These are phyloP conservation scores for Cistogaster globosa DNA, from an alignment of 2,888 invertebrate species.

Conservation along the genomic window DNA sequence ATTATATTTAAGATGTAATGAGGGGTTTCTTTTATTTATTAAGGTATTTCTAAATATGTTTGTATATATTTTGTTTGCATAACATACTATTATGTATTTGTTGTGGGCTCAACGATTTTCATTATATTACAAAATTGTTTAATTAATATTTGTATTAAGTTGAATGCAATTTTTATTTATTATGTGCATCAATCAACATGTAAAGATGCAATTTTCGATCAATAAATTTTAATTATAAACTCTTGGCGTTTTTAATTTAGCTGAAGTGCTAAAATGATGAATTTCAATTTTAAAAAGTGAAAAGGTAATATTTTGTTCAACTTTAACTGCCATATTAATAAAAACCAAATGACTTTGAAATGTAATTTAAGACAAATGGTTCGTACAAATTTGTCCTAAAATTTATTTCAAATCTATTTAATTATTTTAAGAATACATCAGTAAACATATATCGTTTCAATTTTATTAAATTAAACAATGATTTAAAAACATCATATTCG, in stretches of 20 bases:
- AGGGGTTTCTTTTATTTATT: slow-evolving; percentile 1
- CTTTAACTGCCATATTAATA: no score
- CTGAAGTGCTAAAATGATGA: background rate
- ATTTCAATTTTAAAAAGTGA: background rate
- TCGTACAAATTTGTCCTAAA: no score
- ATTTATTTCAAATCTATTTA: no score
- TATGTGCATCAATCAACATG: no score
- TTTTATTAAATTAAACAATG: no score
- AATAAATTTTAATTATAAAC: background rate
- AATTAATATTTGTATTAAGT: background rate
- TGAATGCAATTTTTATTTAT: background rate
- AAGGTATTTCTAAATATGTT: background rate
- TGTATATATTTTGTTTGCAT: background rate
- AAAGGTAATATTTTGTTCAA: no score
- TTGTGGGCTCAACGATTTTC: background rate
- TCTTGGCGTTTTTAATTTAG: background rate
- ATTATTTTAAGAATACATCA: no score
- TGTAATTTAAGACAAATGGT: no score
- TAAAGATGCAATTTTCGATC: no score
- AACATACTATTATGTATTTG: background rate
- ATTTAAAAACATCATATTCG: background rate
- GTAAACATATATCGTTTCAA: no score
- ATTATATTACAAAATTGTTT: background rate
- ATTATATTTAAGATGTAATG: background rate
- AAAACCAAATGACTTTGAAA: no score